Percentiles rank a stretch among this genome's conserved stretches.
Conservation (phyloP, 2,888 invertebrate species). For the Heliconius sara region DNA sequence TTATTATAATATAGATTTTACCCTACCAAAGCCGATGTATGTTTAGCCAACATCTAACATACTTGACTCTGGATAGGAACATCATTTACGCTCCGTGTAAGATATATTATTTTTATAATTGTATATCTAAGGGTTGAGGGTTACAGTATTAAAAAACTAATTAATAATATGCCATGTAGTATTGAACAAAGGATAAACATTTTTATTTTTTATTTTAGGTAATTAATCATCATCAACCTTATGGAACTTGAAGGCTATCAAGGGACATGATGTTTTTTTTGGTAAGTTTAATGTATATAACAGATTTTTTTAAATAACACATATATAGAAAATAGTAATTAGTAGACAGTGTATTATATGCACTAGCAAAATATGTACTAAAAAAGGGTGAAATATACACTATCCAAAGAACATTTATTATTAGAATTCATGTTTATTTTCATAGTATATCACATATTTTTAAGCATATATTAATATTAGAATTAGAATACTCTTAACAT, state of each 20-base stretch:
- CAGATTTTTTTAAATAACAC: no score
- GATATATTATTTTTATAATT: slow-evolving; percentile 63
- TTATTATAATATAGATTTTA: slow-evolving; percentile 43
- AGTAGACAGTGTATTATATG: no score
- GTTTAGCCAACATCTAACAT: slow-evolving; percentile 61
- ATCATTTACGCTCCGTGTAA: slow-evolving; percentile 78
- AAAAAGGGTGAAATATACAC: no score
- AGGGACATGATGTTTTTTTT: neutral
- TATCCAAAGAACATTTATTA: no score
- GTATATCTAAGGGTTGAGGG: slow-evolving; percentile 77
- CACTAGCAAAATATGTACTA: neutral
- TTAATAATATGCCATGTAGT: no score
- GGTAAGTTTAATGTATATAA: slow-evolving; percentile 7
- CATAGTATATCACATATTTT: no score
- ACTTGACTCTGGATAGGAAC: slow-evolving; percentile 82
- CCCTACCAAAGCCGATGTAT: slow-evolving; percentile 83
- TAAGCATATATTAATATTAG: no score
- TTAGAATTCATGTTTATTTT: no score
- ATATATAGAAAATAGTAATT: no score
- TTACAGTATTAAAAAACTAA: slow-evolving; percentile 57
- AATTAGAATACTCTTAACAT: no score
- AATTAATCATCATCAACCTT: neutral
- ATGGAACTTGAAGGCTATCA: neutral
- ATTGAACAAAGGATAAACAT: no score
- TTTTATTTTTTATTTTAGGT: slow-evolving; percentile 2